Percentiles rank a stretch among this genome's conserved stretches.
Evolutionary conservation across 2,888 invertebrate species (phyloP).

Genomic region (Mactromeris polynyma): DNA sequence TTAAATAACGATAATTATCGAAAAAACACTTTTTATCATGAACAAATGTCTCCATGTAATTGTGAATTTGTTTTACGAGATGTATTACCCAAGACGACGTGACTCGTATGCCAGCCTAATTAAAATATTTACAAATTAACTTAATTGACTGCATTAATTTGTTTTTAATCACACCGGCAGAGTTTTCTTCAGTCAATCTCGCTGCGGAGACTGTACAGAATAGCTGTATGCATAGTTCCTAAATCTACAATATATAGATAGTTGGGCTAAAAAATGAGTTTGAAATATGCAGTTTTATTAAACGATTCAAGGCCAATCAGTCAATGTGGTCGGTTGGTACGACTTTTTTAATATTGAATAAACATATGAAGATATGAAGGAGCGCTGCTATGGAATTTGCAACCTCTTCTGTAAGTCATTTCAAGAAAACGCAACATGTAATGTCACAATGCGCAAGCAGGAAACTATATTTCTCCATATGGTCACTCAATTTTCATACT

Average conservation of each 20-base stretch:
- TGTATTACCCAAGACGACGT: not conserved
- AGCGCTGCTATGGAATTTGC: too few species aligned
- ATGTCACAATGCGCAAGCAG: too few species aligned
- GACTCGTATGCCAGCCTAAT: slow-evolving; percentile 1
- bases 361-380: too few species aligned
- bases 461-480: too few species aligned
- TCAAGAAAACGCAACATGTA: too few species aligned
- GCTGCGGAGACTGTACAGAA: not conserved
- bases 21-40: not conserved
- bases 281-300: not conserved
- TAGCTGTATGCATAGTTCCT: too few species aligned
- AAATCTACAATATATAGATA: too few species aligned
- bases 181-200: not conserved
- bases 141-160: not conserved
- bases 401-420: too few species aligned
- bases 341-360: not conserved
- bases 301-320: not conserved
- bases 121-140: not conserved
- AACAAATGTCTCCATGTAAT: not conserved
- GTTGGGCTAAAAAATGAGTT: too few species aligned
- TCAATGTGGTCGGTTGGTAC: not conserved
- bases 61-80: not conserved
- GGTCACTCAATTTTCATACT: too few species aligned
- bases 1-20: not conserved
- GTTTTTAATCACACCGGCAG: not conserved